A percentile compares a stretch with the other conserved stretches of the same genome.
Conservation (phyloP, 2,113 vertebrate species). For the Gopherus evgoodei region DNA sequence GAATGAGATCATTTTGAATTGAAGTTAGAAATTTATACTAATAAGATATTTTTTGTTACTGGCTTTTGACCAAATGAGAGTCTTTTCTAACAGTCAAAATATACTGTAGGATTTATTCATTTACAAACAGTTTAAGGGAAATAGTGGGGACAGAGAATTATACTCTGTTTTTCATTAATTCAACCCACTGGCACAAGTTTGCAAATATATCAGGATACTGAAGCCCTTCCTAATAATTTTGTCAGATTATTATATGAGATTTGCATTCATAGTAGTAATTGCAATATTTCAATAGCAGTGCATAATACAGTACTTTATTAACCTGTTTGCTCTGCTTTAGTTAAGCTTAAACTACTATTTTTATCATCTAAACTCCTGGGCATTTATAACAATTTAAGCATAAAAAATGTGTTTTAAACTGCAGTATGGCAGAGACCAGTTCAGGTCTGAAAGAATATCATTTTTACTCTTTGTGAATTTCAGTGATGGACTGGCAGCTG, state of each 20-base stretch:
- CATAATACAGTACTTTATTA: background rate
- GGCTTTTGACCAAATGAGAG: conserved; percentile 27
- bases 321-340: background rate
- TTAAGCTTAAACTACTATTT: background rate
- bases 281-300: background rate
- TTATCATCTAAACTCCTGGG: background rate
- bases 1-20: conserved; percentile 51
- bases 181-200: background rate
- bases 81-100: conserved; percentile 29
- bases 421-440: background rate
- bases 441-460: background rate
- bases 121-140: background rate
- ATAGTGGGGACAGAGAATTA: background rate
- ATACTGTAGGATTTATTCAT: background rate
- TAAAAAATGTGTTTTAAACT: background rate
- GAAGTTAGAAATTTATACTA: conserved; percentile 24
- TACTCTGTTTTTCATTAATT: background rate
- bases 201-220: background rate
- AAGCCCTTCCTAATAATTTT: background rate
- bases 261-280: background rate
- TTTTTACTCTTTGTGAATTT: background rate
- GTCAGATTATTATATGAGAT: background rate
- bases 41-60: conserved; percentile 9
- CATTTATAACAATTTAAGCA: background rate
- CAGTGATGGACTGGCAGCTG: background rate